A percentile compares a stretch with the other conserved stretches of the same genome.
These are phyloP conservation scores for Nothura maculosa DNA, from an alignment of 2,797 vertebrate genomes.

Conservation along the genomic window DNA sequence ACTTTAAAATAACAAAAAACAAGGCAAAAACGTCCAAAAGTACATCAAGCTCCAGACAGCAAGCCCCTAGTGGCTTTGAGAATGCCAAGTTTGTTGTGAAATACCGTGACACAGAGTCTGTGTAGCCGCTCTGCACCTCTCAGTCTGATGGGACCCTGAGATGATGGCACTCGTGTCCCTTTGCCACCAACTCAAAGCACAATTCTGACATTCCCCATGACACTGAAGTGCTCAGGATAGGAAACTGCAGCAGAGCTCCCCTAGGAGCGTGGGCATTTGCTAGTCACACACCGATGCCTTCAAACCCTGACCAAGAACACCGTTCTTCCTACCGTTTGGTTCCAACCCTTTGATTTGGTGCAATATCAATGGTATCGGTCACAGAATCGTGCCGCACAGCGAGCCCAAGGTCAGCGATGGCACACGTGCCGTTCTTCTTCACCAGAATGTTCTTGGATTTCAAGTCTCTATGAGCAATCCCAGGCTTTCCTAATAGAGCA, in stretches of 20 bases:
- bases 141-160: neutral
- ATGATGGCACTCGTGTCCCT: rapidly evolving
- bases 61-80: neutral
- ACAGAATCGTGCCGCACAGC: conserved; percentile 96
- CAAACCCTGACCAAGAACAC: rapidly evolving
- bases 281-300: rapidly evolving
- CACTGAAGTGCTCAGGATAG: rapidly evolving
- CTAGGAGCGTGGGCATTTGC: neutral
- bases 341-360: conserved; percentile 97
- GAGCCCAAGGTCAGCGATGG: conserved; percentile 97
- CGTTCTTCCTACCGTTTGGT: conserved; percentile 90
- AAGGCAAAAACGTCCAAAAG: neutral
- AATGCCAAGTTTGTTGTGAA: neutral
- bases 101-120: neutral
- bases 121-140: rapidly evolving
- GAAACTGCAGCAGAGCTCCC: neutral
- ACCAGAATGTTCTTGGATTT: conserved; percentile 99
- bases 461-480: conserved; percentile 96
- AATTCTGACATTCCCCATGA: rapidly evolving
- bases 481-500: conserved; percentile 91
- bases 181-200: neutral
- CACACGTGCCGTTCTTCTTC: conserved; percentile 96
- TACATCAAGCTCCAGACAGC: neutral
- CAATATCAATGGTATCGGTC: conserved; percentile 97
- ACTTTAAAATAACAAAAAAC: neutral